Conservation (phyloP, 2,888 invertebrate species). For the Branchellion lobata region DNA sequence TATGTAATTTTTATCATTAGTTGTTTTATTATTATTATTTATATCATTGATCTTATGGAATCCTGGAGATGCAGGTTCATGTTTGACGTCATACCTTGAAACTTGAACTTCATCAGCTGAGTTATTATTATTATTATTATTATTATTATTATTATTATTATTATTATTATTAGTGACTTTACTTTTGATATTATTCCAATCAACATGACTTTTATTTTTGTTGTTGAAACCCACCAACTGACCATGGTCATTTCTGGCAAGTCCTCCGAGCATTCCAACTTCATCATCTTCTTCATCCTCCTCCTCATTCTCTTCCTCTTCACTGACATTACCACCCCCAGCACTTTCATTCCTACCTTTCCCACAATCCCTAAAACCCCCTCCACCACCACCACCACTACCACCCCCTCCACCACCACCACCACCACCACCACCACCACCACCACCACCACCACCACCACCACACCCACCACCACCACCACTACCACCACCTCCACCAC, state of each 20-base stretch:
- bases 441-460: too few species aligned
- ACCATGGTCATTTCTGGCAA: background rate
- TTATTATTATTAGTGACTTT: background rate
- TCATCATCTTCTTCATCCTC: background rate
- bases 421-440: too few species aligned
- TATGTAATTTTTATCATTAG: background rate
- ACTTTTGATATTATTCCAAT: slow-evolving; percentile 8
- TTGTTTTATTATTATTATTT: slow-evolving; percentile 3
- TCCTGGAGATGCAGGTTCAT: slow-evolving; percentile 5
- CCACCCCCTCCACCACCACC: too few species aligned
- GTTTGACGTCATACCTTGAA: background rate
- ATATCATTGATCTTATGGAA: background rate
- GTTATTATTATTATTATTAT: slow-evolving; percentile 18
- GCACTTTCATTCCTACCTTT: too few species aligned
- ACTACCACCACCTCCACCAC: too few species aligned
- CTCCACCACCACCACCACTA: too few species aligned
- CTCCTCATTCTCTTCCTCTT: slow-evolving; percentile 1
- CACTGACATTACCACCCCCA: background rate
- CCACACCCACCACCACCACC: too few species aligned
- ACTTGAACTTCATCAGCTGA: too few species aligned
- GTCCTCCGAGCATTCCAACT: background rate
- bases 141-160: slow-evolving; percentile 14
- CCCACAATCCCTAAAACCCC: too few species aligned
- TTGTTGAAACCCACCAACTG: background rate
- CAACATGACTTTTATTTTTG: background rate